These are phyloP conservation scores for Cephus pulcher DNA, from an alignment of 2,888 invertebrate species.

Conservation along the genomic window DNA sequence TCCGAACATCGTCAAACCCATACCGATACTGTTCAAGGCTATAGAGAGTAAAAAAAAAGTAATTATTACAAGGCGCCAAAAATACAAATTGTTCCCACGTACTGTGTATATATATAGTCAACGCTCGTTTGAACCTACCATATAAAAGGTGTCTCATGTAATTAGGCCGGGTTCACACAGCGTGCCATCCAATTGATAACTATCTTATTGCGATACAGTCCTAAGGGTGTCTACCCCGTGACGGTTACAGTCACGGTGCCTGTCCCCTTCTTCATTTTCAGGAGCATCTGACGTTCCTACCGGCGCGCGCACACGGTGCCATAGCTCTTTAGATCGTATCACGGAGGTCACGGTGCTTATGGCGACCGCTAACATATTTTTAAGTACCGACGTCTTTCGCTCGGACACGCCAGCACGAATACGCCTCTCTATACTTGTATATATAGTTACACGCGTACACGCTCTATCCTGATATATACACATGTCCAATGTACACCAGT, in stretches of 20 bases:
- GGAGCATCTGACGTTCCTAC: conserved; percentile 55
- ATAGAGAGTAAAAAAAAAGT: background rate
- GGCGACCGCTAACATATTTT: conserved; percentile 62
- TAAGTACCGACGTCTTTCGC: conserved; percentile 49
- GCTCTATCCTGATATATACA: conserved; percentile 30
- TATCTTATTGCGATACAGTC: background rate
- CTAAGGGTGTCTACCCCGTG: conserved; percentile 31
- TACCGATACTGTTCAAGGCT: background rate
- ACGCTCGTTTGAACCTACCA: background rate
- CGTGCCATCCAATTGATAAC: background rate
- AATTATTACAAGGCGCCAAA: no score
- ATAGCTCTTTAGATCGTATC: conserved; percentile 60
- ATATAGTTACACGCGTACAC: conserved; percentile 18
- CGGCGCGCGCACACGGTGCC: conserved; percentile 29
- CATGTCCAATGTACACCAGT: conserved; percentile 28
- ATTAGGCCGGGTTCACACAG: background rate
- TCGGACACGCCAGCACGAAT: conserved; percentile 10
- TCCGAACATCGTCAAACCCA: background rate
- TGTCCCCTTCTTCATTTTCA: conserved; percentile 8
- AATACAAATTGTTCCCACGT: no score
- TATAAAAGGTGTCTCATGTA: conserved; percentile 5
- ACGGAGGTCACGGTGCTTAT: conserved; percentile 65
- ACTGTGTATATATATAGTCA: background rate
- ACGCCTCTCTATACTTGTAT: conserved; percentile 5
- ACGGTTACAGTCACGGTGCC: conserved; percentile 58